Evolutionary conservation across 2,888 invertebrate species (phyloP), one percentile per base, ranked within the genome.

Genomic region (Morpho deidamia): DNA sequence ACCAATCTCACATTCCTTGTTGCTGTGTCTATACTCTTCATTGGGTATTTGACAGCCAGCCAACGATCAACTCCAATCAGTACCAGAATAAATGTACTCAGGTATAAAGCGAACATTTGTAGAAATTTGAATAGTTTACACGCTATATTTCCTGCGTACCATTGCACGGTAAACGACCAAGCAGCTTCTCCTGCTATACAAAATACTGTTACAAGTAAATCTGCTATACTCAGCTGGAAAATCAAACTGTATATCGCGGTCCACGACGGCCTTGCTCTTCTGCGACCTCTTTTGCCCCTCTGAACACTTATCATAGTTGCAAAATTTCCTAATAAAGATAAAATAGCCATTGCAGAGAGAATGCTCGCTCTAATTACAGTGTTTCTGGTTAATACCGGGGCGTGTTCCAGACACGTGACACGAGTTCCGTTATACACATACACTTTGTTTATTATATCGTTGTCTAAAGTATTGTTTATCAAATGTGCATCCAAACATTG

Each of bases 61-160:
- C 95, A 95, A 52, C 96, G 90, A 71, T 96, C 96, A 43, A 96
- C 91, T 9, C 95, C 95, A 67, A 96, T 96, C 44, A 96, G 89
- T 35, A 96, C 96, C 23, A 96, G 86, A 40, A 96, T 92, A 76
- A 95, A 96, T 0, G 96, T 96, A 57, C 96, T 96, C 60, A 96
- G 81, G 73, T 96, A 95, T 50, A 96, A 84, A 48, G 95, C 93
- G 70, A 95, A 95, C 92, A 95, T 94, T 81, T 96, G 95, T 45
- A 94, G 84, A 64, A 94, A 95, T 77, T 96, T 96, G 69, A 96
- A 94, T 51, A 95, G 63, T 82, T 96, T 96, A 79, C 96, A 96
- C 42, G 92, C 91, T 8, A 92, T 75, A 69, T 95, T 94, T 2
- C 95, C 95, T 10, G 94, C 95, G 44, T 93, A 83, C 96, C 96